Conservation (phyloP, 37 sponge, comb jelly and placozoan species). For the Dysidea cf. avara region DNA sequence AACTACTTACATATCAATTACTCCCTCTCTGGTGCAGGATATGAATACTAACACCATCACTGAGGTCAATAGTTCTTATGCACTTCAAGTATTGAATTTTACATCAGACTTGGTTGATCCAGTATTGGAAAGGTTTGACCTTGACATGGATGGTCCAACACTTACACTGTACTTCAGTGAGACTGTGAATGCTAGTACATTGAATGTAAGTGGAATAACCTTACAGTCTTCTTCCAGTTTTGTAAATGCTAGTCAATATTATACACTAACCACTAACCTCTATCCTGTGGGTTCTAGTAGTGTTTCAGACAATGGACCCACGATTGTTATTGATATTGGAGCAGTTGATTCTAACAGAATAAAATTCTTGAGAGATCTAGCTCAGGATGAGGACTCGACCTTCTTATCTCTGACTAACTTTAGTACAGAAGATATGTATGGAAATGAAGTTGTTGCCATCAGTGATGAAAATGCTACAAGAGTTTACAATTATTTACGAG, state of each 20-base stretch:
- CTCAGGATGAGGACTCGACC: conserved; percentile 34
- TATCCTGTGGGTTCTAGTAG: conserved; percentile 48
- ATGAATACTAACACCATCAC: conserved; percentile 71
- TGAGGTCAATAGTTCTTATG: conserved; percentile 25
- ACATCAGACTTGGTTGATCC: conserved; percentile 54
- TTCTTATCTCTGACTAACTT: conserved; percentile 41
- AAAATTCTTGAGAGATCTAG: conserved; percentile 67
- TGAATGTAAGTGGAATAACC: conserved; percentile 70
- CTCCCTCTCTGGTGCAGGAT: conserved; percentile 49
- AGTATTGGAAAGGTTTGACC: conserved; percentile 42
- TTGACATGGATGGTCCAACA: conserved; percentile 46
- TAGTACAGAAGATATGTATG: conserved; percentile 70
- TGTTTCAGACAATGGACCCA: conserved; percentile 47
- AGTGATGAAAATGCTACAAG: conserved; percentile 37
- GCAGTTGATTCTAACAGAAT: conserved; percentile 75
- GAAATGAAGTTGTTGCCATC: conserved; percentile 51
- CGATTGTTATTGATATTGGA: conserved; percentile 59
- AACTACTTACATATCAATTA: conserved; percentile 60
- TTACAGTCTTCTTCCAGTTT: conserved; percentile 45
- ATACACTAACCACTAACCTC: conserved; percentile 39
- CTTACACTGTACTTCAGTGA: conserved; percentile 74
- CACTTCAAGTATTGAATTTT: conserved; percentile 49
- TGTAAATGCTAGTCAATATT: conserved; percentile 23
- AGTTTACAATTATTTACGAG: conserved; percentile 40
- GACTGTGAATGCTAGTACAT: conserved; percentile 66